Evolutionary conservation across 2,888 invertebrate species (phyloP), one percentile per base, ranked within the genome.

Genomic region (Orthosia incerta): DNA sequence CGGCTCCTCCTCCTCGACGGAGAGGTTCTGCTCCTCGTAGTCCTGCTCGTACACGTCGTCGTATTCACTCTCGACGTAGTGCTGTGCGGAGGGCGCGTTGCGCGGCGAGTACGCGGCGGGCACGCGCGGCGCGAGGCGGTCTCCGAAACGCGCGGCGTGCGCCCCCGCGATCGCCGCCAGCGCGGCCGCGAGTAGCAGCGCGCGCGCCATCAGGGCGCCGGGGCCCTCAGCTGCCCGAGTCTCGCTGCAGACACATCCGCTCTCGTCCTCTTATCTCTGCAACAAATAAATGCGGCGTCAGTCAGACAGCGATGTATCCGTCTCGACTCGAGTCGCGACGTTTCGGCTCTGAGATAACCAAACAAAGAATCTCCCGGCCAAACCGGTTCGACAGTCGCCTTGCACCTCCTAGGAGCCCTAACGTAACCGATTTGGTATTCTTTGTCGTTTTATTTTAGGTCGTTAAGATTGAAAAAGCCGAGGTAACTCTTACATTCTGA

Each of bases 101-200:
- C 94, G 94, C 84, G 93, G 95, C 82, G 90, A 92, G 90, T 93
- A 95, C 79, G 92, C 91, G 85, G 92, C 94, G 76, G 93, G 96
- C 81, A 93, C 95, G 87, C 94, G 94, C 84, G 95, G 95, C 81
- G 92, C 93, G 67, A 94, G 92, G 82, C 94, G 94, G 91, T 94
- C 94, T 68, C 93, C 95, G 88, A 94, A 95, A 87, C 95, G 94
- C 81, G 91, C 94, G 73, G 94, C 92, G 79, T 84, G 86, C 76
- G 89, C 90, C 78, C 89, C 86, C 75, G 91, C 91, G 82, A 93
- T 89, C 86, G 87, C 91, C 80, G 89, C 92, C 90, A 92, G 90
- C 89, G 91, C 92, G 91, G 92, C 94, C 85, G 89, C 90, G 80
- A 93, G 85, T 79, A 94, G 90, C 90, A 95, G 92, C 87, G 93